Percentiles rank a stretch among this genome's conserved stretches.
These are phyloP conservation scores for Neomorphus geoffroyi DNA, from an alignment of 2,797 vertebrate genomes.

Conservation along the genomic window DNA sequence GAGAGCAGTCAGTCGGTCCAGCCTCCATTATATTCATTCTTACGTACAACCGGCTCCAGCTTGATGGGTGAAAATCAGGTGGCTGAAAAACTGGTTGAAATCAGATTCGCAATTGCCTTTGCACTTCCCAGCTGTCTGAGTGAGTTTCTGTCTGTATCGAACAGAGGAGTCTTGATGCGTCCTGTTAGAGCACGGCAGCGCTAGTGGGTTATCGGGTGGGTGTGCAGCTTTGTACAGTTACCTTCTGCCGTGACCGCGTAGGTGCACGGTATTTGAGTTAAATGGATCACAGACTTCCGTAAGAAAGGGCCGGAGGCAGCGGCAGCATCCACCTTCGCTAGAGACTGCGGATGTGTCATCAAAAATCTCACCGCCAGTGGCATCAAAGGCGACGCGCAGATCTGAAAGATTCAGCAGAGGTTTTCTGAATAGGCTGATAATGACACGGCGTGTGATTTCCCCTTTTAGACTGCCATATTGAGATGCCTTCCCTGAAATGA, in stretches of 20 bases:
- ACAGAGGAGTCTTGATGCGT: not conserved
- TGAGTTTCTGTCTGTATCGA: not conserved
- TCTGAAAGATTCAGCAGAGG: slow-evolving; percentile 20
- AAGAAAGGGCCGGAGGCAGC: not conserved
- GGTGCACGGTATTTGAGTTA: not conserved
- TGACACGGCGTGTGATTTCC: not conserved
- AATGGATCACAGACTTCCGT: not conserved
- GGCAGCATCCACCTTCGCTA: not conserved
- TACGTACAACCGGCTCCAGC: not conserved
- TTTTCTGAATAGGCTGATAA: slow-evolving; percentile 46
- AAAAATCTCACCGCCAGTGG: not conserved
- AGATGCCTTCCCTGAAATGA: not conserved
- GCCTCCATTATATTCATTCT: slow-evolving; percentile 1
- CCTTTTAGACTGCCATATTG: slow-evolving; percentile 22
- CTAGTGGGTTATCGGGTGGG: not conserved
- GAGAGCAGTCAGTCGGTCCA: not conserved
- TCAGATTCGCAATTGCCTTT: not conserved
- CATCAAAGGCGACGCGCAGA: slow-evolving; percentile 33
- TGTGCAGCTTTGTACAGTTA: not conserved
- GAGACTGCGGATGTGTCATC: not conserved
- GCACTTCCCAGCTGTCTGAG: not conserved
- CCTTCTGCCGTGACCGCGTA: not conserved
- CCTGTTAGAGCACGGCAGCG: not conserved
- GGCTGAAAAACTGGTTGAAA: slow-evolving; percentile 18
- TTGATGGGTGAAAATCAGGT: not conserved